These are phyloP conservation scores for Capitella teleta DNA, from an alignment of 1,140 invertebrate genomes.

Conservation along the genomic window DNA sequence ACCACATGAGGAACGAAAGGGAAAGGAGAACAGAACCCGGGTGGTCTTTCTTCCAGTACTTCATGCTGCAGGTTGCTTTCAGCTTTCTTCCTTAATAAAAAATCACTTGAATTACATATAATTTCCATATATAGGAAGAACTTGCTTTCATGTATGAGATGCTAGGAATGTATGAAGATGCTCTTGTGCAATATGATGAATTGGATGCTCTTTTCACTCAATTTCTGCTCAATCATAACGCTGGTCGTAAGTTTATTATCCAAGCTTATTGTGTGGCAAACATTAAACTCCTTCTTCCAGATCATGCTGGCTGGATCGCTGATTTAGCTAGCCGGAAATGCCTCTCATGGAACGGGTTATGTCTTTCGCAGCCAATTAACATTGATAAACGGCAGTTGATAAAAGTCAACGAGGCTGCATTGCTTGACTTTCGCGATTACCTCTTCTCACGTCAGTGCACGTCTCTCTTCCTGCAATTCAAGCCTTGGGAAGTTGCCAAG, in stretches of 20 bases:
- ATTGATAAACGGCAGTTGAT: constrained; percentile 59
- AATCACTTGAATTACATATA: too few relatives aligned
- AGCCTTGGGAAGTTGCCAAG: constrained; percentile 74
- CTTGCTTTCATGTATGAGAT: constrained; percentile 89
- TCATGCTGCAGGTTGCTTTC: constrained; percentile 78
- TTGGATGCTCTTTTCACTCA: constrained; percentile 92
- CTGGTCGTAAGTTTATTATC: constrained; percentile 51
- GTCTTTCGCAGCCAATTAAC: constrained; percentile 56
- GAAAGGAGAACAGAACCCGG: constrained; percentile 77
- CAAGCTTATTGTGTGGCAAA: too few relatives aligned
- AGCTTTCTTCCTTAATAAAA: too few relatives aligned
- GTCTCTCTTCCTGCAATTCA: constrained; percentile 63
- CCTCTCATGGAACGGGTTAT: constrained; percentile 70
- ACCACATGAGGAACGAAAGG: constrained; percentile 75
- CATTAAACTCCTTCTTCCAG: constrained; percentile 45
- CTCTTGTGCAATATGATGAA: constrained; percentile 92
- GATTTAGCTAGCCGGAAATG: constrained; percentile 59
- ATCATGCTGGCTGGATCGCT: constrained; percentile 58
- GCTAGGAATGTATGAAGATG: constrained; percentile 82
- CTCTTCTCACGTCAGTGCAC: constrained; percentile 85
- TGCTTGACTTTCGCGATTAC: constrained; percentile 87
- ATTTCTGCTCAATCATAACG: constrained; percentile 82
- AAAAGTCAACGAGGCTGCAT: constrained; percentile 53
- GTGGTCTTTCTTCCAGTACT: constrained; percentile 92
- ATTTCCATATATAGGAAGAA: constrained; percentile 87